phyloP scores from a whole-genome alignment of 2,888 invertebrate species.

The Latheticus oryzae region DNA sequence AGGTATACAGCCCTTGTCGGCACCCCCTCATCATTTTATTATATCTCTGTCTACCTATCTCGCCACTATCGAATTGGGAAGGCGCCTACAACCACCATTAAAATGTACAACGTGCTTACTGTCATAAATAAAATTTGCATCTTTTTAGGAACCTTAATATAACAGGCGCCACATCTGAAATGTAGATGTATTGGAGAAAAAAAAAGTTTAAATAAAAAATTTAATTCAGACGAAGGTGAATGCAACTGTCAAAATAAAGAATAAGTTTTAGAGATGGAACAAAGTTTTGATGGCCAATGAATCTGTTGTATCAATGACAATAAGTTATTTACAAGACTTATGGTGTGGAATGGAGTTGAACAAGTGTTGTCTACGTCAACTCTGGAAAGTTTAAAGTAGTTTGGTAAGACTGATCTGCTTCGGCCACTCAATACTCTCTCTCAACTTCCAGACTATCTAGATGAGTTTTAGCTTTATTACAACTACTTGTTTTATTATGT shows the following conservation, averaged over 20 bases:
- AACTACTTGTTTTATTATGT: no score
- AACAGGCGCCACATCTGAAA: constrained; percentile 13
- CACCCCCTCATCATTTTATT: constrained; percentile 43
- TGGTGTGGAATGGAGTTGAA: background rate
- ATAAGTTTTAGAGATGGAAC: background rate
- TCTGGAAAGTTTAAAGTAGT: constrained; percentile 2
- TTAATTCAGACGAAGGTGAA: no score
- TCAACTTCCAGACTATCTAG: no score
- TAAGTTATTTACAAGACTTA: no score
- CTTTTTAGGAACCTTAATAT: background rate
- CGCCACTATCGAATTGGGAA: constrained; percentile 17
- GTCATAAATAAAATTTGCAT: constrained; percentile 28
- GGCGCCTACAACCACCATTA: constrained; percentile 26
- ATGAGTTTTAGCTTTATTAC: no score
- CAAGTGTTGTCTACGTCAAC: background rate
- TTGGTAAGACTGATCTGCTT: no score
- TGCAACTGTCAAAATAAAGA: no score
- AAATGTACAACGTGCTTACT: constrained; percentile 13
- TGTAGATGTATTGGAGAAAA: background rate
- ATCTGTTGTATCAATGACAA: no score
- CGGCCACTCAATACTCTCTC: no score
- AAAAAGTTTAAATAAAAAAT: constrained; percentile 6
- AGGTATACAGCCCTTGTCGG: constrained; percentile 39
- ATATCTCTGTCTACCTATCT: constrained; percentile 33
- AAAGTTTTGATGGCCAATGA: no score